Evolutionary conservation across 2,113 vertebrate genomes (phyloP), one percentile per base, ranked within the genome.

Genomic region (Hepsetus odoe): DNA sequence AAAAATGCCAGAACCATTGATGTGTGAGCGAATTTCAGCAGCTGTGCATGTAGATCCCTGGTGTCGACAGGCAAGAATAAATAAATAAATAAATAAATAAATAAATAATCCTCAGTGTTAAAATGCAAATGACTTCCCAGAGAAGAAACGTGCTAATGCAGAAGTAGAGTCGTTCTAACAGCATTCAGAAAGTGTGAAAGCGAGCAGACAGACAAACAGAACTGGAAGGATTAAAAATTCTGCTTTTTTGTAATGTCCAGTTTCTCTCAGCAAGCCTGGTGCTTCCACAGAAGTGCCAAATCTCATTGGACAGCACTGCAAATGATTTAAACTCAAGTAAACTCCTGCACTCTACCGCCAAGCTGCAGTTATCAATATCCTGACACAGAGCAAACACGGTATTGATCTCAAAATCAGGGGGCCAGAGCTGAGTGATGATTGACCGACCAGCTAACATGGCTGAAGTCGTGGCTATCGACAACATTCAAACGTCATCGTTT

Each of bases 161-260:
- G 44, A 46, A 5, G 44, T 18, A 20, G 46, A 49, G 46, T 22
- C 16, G n/a, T 22, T 7, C 51, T 24, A 24, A 55, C n/a, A 55
- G 51, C 51, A 2, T 24, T 55, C n/a, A n/a, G n/a, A 22, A 24
- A 55, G 51, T 55, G 51, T 24, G 51, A 55, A 55, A 22, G 51
- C 11, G 51, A 55, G 51, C 51, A 24, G 51, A 55, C 3, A 55
- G 51, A 55, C 51, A 10, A 22, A 11, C 51, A 55, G 51, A 55
- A 55, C 51, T 55, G 51, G 51, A 55, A 24, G n/a, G 51, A 55
- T 55, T 55, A 55, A 22, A 55, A 55, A n/a, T 55, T 55, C 51
- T 22, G 51, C 8, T 24, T 49, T 49, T 49, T 49, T 5, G 6
- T 18, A 49, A 49, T 14, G 18, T 20, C 46, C 12, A 20, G 20